Base-by-base conservation (phyloP, 2,113 vertebrate genomes). In the Oenanthe melanoleuca region DNA sequence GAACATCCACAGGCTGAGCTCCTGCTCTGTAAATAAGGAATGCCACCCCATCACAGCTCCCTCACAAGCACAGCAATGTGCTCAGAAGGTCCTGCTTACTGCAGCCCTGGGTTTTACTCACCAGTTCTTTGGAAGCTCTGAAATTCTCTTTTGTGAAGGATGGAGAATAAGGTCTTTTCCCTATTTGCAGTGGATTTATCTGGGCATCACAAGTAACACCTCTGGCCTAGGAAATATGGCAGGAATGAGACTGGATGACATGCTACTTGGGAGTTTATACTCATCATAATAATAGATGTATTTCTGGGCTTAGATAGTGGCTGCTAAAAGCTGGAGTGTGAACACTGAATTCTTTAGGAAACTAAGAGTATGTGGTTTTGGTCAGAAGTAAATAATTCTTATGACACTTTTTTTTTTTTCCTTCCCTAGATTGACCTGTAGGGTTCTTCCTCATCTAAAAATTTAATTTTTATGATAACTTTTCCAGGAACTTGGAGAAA, bases 81-180 rank as follows among this genome's bases (percentile, higher is more conserved):
- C n/a, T 38, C 69, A 84, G 28, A 64, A 55, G 14, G 5, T 80
- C 22, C 53, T 49, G 40, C 0, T 65, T 71, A 28, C 49, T 33
- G 63, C 40, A 86, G 19, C 8, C 49, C 20, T 34, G 44, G 33
- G n/a, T 45, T 78, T 74, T 94, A 78, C 98, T 98, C 86, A 99
- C 99, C 98, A 99, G 93, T 70, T 96, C 97, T 78, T 98, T 97
- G 3, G 80, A 69, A 33, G 96, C 86, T 95, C 95, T 92, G 84
- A 99, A 96, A 92, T 95, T 98, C 96, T 99, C 99, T 37, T 97
- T 97, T 1, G 80, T 97, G 96, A 99, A 99, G 37, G 98, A 98
- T 21, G 88, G 88, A 22, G 86, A 78, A 56, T 98, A 94, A 67
- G 92, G 60, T 31, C 77, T 96, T 83, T 79, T 92, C 33, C 98